phyloP scores from a whole-genome alignment of 1,140 invertebrate genomes.

The Acromyrmex charruanus region DNA sequence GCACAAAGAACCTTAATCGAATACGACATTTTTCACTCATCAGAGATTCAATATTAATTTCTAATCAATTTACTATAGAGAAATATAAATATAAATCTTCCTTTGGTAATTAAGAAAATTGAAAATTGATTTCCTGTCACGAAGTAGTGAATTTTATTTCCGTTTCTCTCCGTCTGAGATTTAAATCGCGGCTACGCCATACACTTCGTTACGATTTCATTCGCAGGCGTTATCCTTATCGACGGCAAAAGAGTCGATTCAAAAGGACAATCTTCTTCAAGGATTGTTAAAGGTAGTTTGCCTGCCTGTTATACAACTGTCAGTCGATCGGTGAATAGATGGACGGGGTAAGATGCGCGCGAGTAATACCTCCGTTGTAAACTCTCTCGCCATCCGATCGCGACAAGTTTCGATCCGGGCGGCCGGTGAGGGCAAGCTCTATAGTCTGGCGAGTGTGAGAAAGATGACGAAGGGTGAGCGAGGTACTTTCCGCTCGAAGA shows the following conservation, averaged over 20 bases:
- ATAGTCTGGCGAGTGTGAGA: neutral
- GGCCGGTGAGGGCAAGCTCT: neutral
- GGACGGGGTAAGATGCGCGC: neutral
- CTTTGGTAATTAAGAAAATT: conserved; percentile 1
- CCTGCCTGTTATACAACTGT: neutral
- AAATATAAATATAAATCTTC: neutral
- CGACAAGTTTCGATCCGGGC: conserved; percentile 4
- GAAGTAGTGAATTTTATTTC: neutral
- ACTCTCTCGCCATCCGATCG: conserved; percentile 13
- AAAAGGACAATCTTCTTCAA: conserved; percentile 34
- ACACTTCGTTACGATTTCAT: conserved; percentile 7
- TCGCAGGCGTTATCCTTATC: conserved; percentile 36
- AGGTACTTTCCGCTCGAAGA: conserved; percentile 66
- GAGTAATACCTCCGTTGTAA: conserved; percentile 18
- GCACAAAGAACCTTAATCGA: too few species aligned
- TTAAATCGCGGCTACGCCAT: neutral
- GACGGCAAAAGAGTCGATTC: conserved; percentile 27
- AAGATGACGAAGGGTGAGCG: conserved; percentile 37
- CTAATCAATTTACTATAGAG: neutral
- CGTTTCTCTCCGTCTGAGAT: neutral
- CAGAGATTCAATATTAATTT: conserved; percentile 13
- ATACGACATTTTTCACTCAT: too few species aligned
- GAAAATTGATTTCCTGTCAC: neutral
- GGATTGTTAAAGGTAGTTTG: conserved; percentile 43
- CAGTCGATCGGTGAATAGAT: conserved; percentile 18